Evolutionary conservation across 2,113 vertebrate species (phyloP), one percentile per base, ranked within the genome.

Genomic region (Galeopterus variegatus): DNA sequence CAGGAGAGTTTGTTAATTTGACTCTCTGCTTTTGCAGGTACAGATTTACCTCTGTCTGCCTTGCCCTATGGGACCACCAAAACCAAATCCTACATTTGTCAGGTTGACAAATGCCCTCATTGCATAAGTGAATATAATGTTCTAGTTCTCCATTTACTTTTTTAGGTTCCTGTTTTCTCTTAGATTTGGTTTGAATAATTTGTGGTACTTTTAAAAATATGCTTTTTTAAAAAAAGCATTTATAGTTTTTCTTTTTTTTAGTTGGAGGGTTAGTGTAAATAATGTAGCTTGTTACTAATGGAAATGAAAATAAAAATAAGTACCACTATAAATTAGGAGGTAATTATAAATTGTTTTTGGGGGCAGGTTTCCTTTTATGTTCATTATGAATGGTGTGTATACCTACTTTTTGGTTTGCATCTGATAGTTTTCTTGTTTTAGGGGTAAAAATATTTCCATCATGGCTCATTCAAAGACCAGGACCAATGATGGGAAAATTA

Each of bases 401-500:
- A 41, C 56, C 3, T 70, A 6, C 6, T 62, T 81, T 84, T 95
- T 92, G n/a, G 45, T 87, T 94, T 93, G 23, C 45, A 73, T 82
- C n/a, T 97, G 94, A 95, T 88, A 45, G 8, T 87, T 98, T 96
- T 88, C 88, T 95, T 92, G 10, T 95, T 98, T 95, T 98, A 99
- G 99, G 98, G 98, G 98, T 98, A 95, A 97, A 97, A 96, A 88
- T 70, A 98, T 98, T 98, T 98, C 98, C 99, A 99, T 98, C 99
- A 99, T 99, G 99, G 99, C 99, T 99, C 99, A 99, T 99, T 99
- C 99, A 98, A 99, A 99, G 99, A 99, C 99, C 23, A 99, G 99
- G 99, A 99, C 99, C 98, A 99, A 99, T 52, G 99, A 99, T 98
- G 99, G 99, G 98, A 99, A 99, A 99, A 99, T 99, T 99, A 99